Base-by-base conservation (phyloP, 2,888 invertebrate species). In the Heliconius hortense region DNA sequence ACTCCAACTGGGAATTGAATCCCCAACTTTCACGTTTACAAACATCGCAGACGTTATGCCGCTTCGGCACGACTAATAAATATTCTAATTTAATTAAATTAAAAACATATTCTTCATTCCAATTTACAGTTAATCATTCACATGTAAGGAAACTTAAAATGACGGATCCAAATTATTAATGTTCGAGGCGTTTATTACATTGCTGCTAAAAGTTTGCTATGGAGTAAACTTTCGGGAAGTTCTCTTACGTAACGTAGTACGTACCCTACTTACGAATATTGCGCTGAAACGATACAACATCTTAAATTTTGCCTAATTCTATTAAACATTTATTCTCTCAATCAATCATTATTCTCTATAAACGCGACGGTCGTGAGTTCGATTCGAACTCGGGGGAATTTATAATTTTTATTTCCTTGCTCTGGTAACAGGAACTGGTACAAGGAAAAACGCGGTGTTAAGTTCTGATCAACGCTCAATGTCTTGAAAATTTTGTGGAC, bases 121-220 rank as follows among this genome's bases (percentile, higher is more conserved):
- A 39, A 60, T 71, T 39, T n/a, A 39, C 71, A 71, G 39, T 60
- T 43, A 59, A 60, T 71, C 35, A 60, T 59, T 71, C 59, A 71
- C 39, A 43, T 60, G 26, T 53, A 68, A 28, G 48, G 26, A 71
- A 71, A 71, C 39, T 71, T 60, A 71, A 71, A 60, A 60, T 39
- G 71, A 59, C 71, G 60, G 39, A 13, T 71, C 7, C 39, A 60
- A 71, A 71, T 71, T 60, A 60, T 71, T 60, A 71, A 71, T 60
- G 59, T 71, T 71, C 71, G 26, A 35, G 60, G 71, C 71, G 71
- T 71, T 70, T 59, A 71, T 71, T 60, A 71, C 71, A 8, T 69
- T 69, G 69, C 68, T 31, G 31, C 60, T 24, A 60, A 43, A 71
- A 71, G 71, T 62, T 71, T 60, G 35, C 56, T 8, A 56, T 35